Evolutionary conservation across 2,797 vertebrate genomes (phyloP).

Genomic region (Perodicticus potto): DNA sequence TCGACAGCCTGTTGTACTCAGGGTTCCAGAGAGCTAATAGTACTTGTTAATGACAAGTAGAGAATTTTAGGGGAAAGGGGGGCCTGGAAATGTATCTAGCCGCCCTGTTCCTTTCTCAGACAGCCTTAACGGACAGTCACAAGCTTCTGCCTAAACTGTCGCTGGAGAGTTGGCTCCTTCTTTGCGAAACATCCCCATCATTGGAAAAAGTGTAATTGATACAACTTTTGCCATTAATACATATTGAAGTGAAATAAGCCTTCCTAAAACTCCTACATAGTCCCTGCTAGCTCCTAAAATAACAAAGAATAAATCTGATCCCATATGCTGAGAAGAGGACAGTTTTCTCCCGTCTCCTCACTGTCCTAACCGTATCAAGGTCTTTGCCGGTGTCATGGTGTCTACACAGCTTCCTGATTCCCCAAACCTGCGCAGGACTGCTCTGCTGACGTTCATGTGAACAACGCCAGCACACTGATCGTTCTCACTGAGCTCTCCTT

Average conservation of each 20-base stretch:
- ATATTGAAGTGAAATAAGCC: background rate
- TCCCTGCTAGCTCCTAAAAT: background rate
- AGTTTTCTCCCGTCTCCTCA: background rate
- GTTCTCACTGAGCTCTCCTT: constrained; percentile 17
- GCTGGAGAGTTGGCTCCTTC: background rate
- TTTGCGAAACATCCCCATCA: background rate
- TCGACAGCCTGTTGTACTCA: background rate
- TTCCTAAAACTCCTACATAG: background rate
- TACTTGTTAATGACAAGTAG: constrained; percentile 15
- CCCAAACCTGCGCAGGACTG: background rate
- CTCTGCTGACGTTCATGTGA: background rate
- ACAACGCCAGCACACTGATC: background rate
- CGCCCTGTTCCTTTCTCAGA: background rate
- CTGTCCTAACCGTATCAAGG: background rate
- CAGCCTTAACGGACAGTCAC: background rate
- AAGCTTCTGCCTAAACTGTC: background rate
- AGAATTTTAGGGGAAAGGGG: background rate
- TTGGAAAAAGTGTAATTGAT: background rate
- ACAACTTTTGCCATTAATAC: background rate
- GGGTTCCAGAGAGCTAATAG: background rate
- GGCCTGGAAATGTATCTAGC: background rate
- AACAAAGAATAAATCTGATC: background rate
- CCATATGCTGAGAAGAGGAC: constrained; percentile 5
- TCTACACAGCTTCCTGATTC: background rate
- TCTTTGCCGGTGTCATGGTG: background rate